Conservation (phyloP, 2,113 vertebrate genomes). For the Antidorcas marsupialis region DNA sequence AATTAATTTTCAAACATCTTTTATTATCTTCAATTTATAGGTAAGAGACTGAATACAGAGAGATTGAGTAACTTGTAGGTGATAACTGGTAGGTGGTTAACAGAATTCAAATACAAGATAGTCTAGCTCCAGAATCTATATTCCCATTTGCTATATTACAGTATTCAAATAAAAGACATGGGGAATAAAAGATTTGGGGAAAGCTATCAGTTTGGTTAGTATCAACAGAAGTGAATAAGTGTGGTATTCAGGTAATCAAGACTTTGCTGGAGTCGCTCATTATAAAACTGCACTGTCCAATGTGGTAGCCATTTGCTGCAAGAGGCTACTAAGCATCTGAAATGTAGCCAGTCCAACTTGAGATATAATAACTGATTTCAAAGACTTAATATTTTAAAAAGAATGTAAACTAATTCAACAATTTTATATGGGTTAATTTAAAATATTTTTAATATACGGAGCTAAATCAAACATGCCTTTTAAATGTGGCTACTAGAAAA, state of each 20-base stretch:
- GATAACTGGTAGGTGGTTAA: background rate
- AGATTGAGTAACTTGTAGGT: background rate
- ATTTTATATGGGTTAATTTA: background rate
- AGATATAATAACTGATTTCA: background rate
- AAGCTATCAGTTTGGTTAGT: background rate
- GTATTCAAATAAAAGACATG: background rate
- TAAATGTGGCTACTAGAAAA: background rate
- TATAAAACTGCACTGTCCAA: background rate
- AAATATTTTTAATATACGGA: background rate
- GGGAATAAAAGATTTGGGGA: background rate
- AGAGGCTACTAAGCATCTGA: background rate
- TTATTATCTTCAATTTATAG: background rate
- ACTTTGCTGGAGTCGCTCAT: background rate
- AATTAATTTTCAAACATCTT: background rate
- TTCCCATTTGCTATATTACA: background rate
- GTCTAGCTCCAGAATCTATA: background rate
- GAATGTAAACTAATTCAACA: constrained; percentile 20
- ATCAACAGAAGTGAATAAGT: background rate
- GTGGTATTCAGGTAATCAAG: background rate
- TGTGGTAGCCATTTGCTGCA: background rate
- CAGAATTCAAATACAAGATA: background rate
- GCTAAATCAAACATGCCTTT: background rate
- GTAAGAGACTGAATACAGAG: background rate
- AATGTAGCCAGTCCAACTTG: background rate
- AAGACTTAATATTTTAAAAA: background rate